Conservation (phyloP, 1,140 invertebrate species). For the Dolichoris vasculosae region DNA sequence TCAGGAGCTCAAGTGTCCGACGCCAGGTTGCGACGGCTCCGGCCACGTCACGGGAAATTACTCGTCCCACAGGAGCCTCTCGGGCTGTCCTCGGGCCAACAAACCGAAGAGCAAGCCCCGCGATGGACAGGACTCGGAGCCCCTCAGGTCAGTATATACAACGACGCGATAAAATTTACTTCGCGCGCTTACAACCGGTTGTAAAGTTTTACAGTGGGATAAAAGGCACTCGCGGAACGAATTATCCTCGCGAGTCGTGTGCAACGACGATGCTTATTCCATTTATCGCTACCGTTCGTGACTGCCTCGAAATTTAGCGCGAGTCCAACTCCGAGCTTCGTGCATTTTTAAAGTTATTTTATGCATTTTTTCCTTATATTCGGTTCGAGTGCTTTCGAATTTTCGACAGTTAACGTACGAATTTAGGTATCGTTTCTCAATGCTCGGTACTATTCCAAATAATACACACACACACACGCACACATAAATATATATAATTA, state of each 20-base stretch:
- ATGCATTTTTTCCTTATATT: no score
- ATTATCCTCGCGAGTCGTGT: not conserved
- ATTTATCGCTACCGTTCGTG: slow-evolving; percentile 25
- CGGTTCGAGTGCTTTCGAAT: no score
- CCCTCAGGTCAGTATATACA: slow-evolving; percentile 80
- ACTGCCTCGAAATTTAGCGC: no score
- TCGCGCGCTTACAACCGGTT: slow-evolving; percentile 9
- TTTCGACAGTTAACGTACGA: no score
- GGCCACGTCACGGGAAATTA: slow-evolving; percentile 92
- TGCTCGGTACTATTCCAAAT: no score
- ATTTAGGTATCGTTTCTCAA: no score
- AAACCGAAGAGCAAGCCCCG: slow-evolving; percentile 94
- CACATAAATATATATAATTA: no score
- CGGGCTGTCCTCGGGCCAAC: slow-evolving; percentile 90
- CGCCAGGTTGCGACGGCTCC: slow-evolving; percentile 91
- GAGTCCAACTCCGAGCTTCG: no score
- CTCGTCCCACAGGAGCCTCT: slow-evolving; percentile 88
- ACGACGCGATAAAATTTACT: slow-evolving; percentile 28
- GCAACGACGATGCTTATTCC: slow-evolving; percentile 26
- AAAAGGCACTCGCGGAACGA: not conserved
- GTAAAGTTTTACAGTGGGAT: slow-evolving; percentile 5
- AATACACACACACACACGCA: no score
- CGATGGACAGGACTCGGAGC: slow-evolving; percentile 93
- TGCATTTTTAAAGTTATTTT: no score
- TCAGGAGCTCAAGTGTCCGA: slow-evolving; percentile 91